Base-by-base conservation (phyloP, 2,113 vertebrate genomes). In the Sterrhoptilus dennistouni region DNA sequence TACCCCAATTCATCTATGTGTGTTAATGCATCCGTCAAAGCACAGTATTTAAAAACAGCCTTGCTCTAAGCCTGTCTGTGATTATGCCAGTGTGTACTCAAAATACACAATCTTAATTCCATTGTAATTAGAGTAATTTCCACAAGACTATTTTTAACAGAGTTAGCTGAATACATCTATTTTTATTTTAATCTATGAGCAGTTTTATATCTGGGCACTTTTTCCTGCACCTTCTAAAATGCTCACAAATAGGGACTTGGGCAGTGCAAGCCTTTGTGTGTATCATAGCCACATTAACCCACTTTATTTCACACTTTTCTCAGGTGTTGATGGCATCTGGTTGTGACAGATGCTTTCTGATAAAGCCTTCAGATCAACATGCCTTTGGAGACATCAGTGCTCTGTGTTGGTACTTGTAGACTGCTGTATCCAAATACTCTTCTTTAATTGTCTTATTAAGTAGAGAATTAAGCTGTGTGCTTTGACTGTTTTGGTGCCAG, bases 381-480 rank as follows among this genome's bases (percentile, higher is more conserved):
- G 96, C 94, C 94, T 96, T 96, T 96, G 89, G 97, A 97, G 96
- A 91, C 94, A 96, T 74, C 79, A 91, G 82, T 81, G 75, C 70
- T 95, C 95, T 94, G 49, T 97, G 97, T 96, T 84, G 76, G 93
- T 96, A 96, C 96, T 97, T 97, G 97, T 83, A 95, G 94, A 54
- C 66, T 89, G 91, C 82, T 85, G 94, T 95, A 96, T 97, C 94
- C 95, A 97, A 96, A 95, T 96, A 94, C 65, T 95, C 92, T 95
- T 97, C 96, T 96, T 96, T 97, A 97, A 97, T 97, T 97, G 95
- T 97, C 94, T 96, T 97, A 97, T 97, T 97, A 97, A 96, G 94
- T 82, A 87, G 87, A 96, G 96, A 97, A 97, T 97, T 97, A 96
- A 97, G 83, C 83, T 91, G 88, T 45, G 25, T 44, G 80, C 90